Conservation (phyloP, 2,113 vertebrate genomes). For the Microcebus griseorufus region DNA sequence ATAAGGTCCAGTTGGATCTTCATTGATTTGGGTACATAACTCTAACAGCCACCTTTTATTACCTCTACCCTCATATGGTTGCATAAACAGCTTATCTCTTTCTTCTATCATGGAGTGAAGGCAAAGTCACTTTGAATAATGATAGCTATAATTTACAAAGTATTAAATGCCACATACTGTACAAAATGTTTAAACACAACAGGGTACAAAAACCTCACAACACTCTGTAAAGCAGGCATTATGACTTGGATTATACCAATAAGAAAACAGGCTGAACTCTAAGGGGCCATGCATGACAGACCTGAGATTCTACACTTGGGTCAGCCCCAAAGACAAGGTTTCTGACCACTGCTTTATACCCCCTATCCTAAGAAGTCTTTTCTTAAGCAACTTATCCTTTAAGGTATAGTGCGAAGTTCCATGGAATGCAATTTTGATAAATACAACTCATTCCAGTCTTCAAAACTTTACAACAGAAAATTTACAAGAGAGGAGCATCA, state of each 20-base stretch:
- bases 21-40: not conserved
- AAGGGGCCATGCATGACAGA: not conserved
- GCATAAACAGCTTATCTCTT: not conserved
- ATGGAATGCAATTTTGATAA: not conserved
- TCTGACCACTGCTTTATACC: not conserved
- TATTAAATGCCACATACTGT: not conserved
- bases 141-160: constrained; percentile 2
- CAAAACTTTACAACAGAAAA: not conserved
- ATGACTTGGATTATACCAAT: not conserved
- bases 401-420: not conserved
- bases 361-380: not conserved
- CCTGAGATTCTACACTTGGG: not conserved
- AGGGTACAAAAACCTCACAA: not conserved
- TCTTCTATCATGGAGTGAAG: not conserved
- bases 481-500: not conserved
- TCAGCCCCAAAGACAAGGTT: not conserved
- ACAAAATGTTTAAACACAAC: constrained; percentile 11
- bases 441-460: not conserved
- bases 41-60: not conserved
- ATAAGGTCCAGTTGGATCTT: not conserved
- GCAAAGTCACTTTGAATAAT: constrained; percentile 15
- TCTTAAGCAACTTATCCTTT: not conserved
- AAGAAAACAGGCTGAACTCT: not conserved
- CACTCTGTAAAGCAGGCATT: not conserved
- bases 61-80: not conserved